phyloP scores from a whole-genome alignment of 2,113 vertebrate genomes.

The Myotis brandtii region DNA sequence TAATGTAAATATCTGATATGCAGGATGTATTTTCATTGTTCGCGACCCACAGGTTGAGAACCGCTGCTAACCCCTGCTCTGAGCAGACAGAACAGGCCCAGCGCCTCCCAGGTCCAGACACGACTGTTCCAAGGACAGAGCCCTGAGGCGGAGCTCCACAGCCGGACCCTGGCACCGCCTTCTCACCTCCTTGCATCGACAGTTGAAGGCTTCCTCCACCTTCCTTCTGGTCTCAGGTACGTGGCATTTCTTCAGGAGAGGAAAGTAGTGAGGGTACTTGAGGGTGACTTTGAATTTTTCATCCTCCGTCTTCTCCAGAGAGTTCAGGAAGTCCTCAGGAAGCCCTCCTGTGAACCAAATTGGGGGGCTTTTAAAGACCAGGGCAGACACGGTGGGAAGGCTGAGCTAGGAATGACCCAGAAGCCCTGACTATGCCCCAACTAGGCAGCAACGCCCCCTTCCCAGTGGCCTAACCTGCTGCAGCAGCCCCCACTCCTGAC shows the following conservation, averaged over 20 bases:
- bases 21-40: no score
- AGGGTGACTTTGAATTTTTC: slow-evolving; percentile 94
- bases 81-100: neutral
- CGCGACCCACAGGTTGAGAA: no score
- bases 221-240: slow-evolving; percentile 93
- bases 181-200: slow-evolving; percentile 95
- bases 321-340: slow-evolving; percentile 95
- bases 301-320: slow-evolving; percentile 91
- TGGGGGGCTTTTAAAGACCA: neutral
- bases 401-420: neutral
- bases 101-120: no score
- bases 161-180: rapidly evolving
- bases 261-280: slow-evolving; percentile 98
- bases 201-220: slow-evolving; percentile 97
- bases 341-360: slow-evolving; percentile 90
- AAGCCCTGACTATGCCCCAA: neutral
- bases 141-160: neutral
- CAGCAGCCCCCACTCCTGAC: neutral
- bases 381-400: no score
- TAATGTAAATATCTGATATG: no score
- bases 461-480: rapidly evolving
- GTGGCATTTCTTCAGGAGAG: slow-evolving; percentile 97
- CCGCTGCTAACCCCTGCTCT: neutral
- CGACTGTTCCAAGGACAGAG: no score
- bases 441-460: neutral